Base-by-base conservation (phyloP, 2,888 invertebrate species). In the Deroplatys truncata region DNA sequence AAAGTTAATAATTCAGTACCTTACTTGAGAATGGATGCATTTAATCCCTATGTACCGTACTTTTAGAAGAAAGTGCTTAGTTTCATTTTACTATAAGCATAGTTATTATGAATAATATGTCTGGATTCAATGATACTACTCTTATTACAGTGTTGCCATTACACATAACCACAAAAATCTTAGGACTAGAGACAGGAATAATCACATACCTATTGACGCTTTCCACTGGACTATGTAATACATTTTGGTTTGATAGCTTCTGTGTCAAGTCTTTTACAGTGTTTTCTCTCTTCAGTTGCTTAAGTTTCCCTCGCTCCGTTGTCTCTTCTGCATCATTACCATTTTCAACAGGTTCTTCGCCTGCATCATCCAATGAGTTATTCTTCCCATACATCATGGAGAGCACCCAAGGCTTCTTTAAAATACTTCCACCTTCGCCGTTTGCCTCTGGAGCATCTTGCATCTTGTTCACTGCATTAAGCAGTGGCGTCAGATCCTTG, bases 221-320 rank as follows among this genome's bases (percentile, higher is more conserved):
- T 87, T 94, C 94, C 84, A 93, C 93, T 9, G 94, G 94, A 91
- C 94, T 94, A 89, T 95, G 94, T 90, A 95, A 93, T 89, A 95
- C 94, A 92, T 95, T 95, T 92, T 97, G 96, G 88, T 96, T 97
- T 83, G 97, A 96, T 91, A 98, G 93, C 93, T 97, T 97, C 93
- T 98, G 97, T 84, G 98, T 98, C 91, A 98, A 94, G 94, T 98
- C 98, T 94, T 98, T 98, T 87, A 98, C 98, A 87, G 97, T 97
- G 92, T 97, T 97, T 93, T 98, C 98, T 91, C 97, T 95, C 92
- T 97, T 97, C 88, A 97, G 93, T 91, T 97, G 95, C 90, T 96
- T 94, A 90, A 96, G 94, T 92, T 96, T 94, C 92, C 95, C 95
- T 92, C 93, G 95, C 90, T 95, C 94, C 92, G 92, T 92, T 94